phyloP scores from a whole-genome alignment of 2,888 invertebrate genomes.

The Megastigmus dorsalis region DNA sequence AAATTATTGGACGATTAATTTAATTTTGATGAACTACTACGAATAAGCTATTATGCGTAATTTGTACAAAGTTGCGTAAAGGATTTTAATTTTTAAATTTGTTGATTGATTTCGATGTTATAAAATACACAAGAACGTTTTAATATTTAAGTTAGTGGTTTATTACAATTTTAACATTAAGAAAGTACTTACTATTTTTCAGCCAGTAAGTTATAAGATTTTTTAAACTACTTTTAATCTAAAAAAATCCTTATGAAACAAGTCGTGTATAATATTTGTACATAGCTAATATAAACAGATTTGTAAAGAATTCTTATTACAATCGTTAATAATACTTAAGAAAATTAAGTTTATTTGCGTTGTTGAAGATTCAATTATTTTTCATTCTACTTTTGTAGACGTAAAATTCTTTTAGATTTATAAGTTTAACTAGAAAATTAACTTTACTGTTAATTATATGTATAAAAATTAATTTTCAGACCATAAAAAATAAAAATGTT shows the following conservation, averaged over 20 bases:
- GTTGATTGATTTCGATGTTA: conserved; percentile 42
- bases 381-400: conserved; percentile 36
- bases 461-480: conserved; percentile 40
- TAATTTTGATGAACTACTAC: conserved; percentile 19
- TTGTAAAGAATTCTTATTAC: conserved; percentile 42
- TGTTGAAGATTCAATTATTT: conserved; percentile 32
- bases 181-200: conserved; percentile 48
- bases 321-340: conserved; percentile 6
- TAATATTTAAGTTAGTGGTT: conserved; percentile 44
- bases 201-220: conserved; percentile 40
- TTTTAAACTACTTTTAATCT: conserved; percentile 39
- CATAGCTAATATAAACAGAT: conserved; percentile 44
- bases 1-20: conserved; percentile 40
- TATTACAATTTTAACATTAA: conserved; percentile 42
- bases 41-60: conserved; percentile 33
- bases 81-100: conserved; percentile 40
- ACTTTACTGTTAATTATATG: conserved; percentile 16
- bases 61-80: conserved; percentile 45
- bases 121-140: conserved; percentile 31
- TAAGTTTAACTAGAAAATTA: conserved; percentile 3
- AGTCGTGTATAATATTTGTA: conserved; percentile 55
- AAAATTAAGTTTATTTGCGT: conserved; percentile 33
- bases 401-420: conserved; percentile 20
- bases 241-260: conserved; percentile 34
- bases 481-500: conserved; percentile 48